Conservation (phyloP, 2,113 vertebrate genomes). For the Carassius carassius region DNA sequence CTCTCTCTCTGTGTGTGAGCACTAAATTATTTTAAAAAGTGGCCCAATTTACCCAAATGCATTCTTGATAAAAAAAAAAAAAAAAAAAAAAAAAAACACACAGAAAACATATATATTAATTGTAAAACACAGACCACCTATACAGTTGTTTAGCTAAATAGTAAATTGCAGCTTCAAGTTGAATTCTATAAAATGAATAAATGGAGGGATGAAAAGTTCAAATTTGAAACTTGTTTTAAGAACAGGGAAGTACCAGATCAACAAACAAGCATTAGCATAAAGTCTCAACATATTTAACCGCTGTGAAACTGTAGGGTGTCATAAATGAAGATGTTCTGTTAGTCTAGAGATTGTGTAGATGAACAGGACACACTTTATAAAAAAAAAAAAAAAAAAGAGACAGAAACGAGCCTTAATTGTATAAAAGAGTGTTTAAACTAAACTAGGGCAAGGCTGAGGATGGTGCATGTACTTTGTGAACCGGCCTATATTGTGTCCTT, state of each 20-base stretch:
- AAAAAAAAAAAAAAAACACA: no score
- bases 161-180: neutral
- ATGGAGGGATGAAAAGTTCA: neutral
- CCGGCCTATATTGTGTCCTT: neutral
- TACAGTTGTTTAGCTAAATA: neutral
- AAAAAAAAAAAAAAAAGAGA: neutral
- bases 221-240: no score
- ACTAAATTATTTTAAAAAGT: neutral
- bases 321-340: neutral
- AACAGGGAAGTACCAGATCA: neutral
- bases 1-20: neutral
- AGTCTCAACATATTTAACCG: neutral
- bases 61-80: neutral
- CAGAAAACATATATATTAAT: neutral
- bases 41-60: neutral
- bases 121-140: no score
- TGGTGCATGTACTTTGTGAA: neutral
- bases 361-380: neutral
- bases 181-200: neutral
- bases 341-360: neutral
- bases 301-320: neutral
- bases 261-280: neutral
- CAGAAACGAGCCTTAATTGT: neutral
- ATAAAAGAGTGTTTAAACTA: neutral
- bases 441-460: neutral